Percentiles rank a stretch among this genome's conserved stretches.
phyloP scores from a whole-genome alignment of 2,797 vertebrate genomes.

The Tapirus indicus region DNA sequence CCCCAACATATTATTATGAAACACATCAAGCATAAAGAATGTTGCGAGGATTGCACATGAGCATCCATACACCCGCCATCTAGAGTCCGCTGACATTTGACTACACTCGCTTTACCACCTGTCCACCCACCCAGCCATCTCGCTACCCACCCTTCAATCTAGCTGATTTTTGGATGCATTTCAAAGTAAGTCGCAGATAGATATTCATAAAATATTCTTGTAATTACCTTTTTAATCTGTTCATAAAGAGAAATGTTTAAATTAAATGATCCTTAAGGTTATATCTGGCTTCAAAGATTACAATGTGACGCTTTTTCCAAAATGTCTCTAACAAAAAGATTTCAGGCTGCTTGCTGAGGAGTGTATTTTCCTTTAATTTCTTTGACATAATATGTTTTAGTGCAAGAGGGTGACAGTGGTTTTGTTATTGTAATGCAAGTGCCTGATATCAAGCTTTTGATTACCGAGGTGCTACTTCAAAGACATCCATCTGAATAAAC shows the following conservation, averaged over 20 bases:
- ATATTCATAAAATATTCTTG: background rate
- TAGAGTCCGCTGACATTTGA: no score
- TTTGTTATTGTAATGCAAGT: no score
- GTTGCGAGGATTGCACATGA: background rate
- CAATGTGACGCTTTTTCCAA: background rate
- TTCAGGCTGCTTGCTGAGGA: background rate
- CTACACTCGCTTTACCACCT: background rate
- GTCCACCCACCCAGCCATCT: no score
- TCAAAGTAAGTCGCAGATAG: background rate
- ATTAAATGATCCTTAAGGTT: background rate
- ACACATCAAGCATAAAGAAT: background rate
- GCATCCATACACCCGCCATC: no score
- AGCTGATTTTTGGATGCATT: background rate
- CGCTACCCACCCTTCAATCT: background rate
- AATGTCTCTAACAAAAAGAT: background rate
- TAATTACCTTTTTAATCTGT: background rate
- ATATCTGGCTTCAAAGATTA: background rate
- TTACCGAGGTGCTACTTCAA: no score
- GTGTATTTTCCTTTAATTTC: background rate
- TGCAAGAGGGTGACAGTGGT: no score
- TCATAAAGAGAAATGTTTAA: background rate
- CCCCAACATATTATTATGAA: background rate
- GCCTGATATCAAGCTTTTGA: no score
- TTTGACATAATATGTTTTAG: background rate
- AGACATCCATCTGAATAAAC: no score